Evolutionary conservation across 2,113 vertebrate genomes (phyloP), one percentile per base, ranked within the genome.

Genomic region (Prochilodus magdalenae): DNA sequence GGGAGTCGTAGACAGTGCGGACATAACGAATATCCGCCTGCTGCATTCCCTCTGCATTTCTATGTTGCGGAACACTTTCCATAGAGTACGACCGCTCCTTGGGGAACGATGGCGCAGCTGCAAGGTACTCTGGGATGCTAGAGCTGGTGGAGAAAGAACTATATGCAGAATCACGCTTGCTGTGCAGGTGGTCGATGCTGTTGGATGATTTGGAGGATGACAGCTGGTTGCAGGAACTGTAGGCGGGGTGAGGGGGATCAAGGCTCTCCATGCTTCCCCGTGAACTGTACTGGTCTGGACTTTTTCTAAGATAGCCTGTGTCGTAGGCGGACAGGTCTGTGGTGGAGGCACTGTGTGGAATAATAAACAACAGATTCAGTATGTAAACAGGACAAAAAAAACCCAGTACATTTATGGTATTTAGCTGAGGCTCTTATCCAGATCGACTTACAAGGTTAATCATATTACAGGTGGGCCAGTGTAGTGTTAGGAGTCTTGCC

Each of bases 201-300:
- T 94, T 96, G 73, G 95, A 97, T 20, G 97, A 98, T 88, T 98
- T 99, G 89, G 93, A 95, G 0, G 94, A 95, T 18, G 97, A 97
- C 33, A 99, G 94, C 84, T 93, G 94, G 85, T 96, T 95, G 90
- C 95, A 97, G 69, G 96, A 92, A 20, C 94, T 95, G 88, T 96
- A 98, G n/a, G 93, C 86, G 0, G 94, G 91, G 73, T 95, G 93
- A 20, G 93, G 87, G 27, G 93, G 95, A 80, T 97, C 97, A 90
- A 99, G 90, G 84, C 96, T 99, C 89, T 99, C 98, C 96, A 99
- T 97, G 91, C 98, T 99, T 72, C 96, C 96, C 71, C 96, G 93
- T 3, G 97, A 99, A 89, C 98, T 98, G 93, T 97, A 98, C 83
- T 94, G 97, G 86, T 98, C 97, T 0, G 96, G 97, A 85, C 97